Evolutionary conservation across 1,140 invertebrate genomes (phyloP).

Genomic region (Alviniconcha marisindica): DNA sequence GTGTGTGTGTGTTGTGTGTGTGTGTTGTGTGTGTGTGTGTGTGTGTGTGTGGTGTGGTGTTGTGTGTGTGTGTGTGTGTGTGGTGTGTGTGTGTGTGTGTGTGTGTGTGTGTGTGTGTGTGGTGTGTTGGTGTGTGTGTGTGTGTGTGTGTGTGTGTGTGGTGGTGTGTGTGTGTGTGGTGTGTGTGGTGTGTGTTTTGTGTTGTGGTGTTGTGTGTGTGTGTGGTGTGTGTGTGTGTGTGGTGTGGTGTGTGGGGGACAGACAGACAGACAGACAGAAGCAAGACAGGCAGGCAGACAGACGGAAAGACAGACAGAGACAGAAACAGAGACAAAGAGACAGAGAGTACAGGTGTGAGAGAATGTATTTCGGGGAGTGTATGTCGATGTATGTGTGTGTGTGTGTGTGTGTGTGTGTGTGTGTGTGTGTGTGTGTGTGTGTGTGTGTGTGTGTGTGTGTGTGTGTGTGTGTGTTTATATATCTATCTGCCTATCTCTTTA

Average conservation of each 20-base stretch:
- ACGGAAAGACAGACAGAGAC: not conserved
- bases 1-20: constrained; percentile 3
- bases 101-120: not conserved
- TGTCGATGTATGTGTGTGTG: not conserved
- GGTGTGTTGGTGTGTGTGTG: not conserved
- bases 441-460: not conserved
- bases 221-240: not conserved
- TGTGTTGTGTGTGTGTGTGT: constrained; percentile 9
- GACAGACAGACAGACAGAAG: too few species aligned
- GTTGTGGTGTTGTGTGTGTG: not conserved
- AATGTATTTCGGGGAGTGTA: not conserved
- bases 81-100: not conserved
- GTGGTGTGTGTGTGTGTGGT: not conserved
- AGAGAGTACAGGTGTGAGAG: not conserved
- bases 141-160: not conserved
- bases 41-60: not conserved
- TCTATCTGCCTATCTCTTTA: not conserved
- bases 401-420: not conserved
- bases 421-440: not conserved
- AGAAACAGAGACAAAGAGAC: not conserved
- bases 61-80: not conserved
- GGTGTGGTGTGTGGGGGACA: too few species aligned
- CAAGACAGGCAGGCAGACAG: not conserved
- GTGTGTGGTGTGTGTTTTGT: not conserved
- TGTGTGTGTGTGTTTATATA: not conserved